Percentiles rank a stretch among this genome's conserved stretches.
Evolutionary conservation across 2,113 vertebrate species (phyloP).

Genomic region (Tonatia bakeri): DNA sequence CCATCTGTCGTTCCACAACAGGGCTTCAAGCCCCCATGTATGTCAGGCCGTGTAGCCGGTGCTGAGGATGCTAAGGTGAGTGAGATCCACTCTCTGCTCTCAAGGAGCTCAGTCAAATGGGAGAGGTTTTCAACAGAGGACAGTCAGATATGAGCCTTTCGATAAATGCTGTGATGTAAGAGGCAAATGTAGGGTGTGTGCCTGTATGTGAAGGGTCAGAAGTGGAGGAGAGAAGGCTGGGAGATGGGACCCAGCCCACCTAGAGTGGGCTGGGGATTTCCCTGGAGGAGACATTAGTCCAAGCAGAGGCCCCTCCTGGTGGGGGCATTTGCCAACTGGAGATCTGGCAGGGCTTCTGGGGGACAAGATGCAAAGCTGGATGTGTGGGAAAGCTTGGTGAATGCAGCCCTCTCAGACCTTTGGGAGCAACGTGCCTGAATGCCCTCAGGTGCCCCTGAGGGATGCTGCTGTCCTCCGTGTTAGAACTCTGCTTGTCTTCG

Average conservation of each 20-base stretch:
- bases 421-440: background rate
- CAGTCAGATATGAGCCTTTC: background rate
- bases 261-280: background rate
- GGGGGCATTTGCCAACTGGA: background rate
- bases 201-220: fast-evolving
- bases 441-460: background rate
- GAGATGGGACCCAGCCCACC: background rate
- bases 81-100: background rate
- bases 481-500: background rate
- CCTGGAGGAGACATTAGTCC: background rate
- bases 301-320: background rate
- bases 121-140: background rate
- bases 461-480: background rate
- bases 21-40: background rate
- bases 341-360: background rate
- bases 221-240: background rate
- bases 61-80: background rate
- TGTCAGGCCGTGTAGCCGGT: background rate
- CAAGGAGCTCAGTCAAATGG: background rate
- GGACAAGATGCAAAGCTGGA: background rate
- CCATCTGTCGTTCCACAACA: background rate
- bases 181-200: background rate
- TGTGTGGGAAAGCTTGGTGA: background rate
- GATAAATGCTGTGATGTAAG: background rate
- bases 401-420: background rate